Base-by-base conservation (phyloP, 2,113 vertebrate genomes). In the Lophochroa leadbeateri region DNA sequence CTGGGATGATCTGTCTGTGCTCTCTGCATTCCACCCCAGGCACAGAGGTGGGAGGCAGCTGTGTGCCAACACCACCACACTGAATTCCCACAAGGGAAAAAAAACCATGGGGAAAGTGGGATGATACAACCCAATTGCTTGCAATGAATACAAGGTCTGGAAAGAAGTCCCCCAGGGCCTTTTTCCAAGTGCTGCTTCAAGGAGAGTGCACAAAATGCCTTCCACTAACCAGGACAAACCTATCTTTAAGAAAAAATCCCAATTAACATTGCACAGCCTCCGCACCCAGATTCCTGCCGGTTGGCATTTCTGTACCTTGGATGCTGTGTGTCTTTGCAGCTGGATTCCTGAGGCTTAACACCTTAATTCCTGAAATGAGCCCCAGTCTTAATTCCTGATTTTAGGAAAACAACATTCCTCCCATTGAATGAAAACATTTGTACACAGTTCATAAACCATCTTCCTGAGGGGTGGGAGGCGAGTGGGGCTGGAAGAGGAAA, bases 361-460 rank as follows among this genome's bases (percentile, higher is more conserved):
- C 97, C 96, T 97, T 96, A 93, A 92, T 96, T 97, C 96, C 97
- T 96, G 83, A 93, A 95, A 78, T 92, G 89, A 97, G 96, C 95
- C 96, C 96, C 94, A 88, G 78, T 85, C 93, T 95, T 95, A 92
- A 96, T 96, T 95, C 96, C 86, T 9, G 69, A 94, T 95, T 97
- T 97, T 96, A 97, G 96, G 97, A 97, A 98, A 98, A 98, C 93
- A 97, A 97, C 97, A 93, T 97, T 97, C 91, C 96, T 97, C 64
- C 97, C 96, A 86, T 82, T 95, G 88, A 95, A 95, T 93, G 94
- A 96, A 97, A 96, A 97, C 95, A 86, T 95, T 95, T 96, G 82
- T 79, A 95, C 96, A 94, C 97, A 98, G 96, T 97, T 88, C 97
- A 97, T 98, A 98, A 98, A 98, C 97, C 95, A 97, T 98, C 96